These are phyloP conservation scores for Pomacea maculata DNA, from an alignment of 1,140 invertebrate genomes.

Conservation along the genomic window DNA sequence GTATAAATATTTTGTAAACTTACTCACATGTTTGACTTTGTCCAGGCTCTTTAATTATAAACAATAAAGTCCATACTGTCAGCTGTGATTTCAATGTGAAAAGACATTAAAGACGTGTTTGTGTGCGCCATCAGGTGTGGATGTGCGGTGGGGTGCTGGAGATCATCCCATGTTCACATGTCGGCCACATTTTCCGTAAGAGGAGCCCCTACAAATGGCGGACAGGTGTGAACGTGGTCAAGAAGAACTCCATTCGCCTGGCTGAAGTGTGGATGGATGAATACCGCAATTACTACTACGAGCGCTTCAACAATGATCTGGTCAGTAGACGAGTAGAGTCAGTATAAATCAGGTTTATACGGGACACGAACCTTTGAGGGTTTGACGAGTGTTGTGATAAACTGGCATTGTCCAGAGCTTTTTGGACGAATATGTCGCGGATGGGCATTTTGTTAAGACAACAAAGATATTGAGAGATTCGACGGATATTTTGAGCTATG, in stretches of 20 bases:
- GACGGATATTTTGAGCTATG: too few species aligned
- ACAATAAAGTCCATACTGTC: too few species aligned
- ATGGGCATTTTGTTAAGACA: background rate
- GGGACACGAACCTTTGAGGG: constrained; percentile 67
- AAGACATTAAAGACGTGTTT: background rate
- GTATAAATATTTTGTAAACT: too few species aligned
- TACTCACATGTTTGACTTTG: too few species aligned
- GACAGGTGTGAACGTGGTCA: constrained; percentile 64
- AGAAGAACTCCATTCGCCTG: constrained; percentile 68
- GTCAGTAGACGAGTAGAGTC: constrained; percentile 30
- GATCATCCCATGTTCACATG: constrained; percentile 95
- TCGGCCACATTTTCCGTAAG: constrained; percentile 92
- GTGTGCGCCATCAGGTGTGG: constrained; percentile 80
- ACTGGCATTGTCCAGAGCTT: background rate
- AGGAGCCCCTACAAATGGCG: constrained; percentile 63
- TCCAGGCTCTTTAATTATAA: too few species aligned
- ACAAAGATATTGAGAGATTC: background rate
- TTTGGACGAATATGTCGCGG: too few species aligned
- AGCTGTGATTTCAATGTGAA: too few species aligned
- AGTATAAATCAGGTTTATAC: too few species aligned
- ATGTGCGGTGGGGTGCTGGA: constrained; percentile 95
- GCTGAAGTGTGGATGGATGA: constrained; percentile 84
- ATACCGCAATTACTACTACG: constrained; percentile 83
- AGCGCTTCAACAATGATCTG: constrained; percentile 88
- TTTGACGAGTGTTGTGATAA: background rate